Conservation (phyloP, 2,888 invertebrate genomes). For the Amphipoea oculea region DNA sequence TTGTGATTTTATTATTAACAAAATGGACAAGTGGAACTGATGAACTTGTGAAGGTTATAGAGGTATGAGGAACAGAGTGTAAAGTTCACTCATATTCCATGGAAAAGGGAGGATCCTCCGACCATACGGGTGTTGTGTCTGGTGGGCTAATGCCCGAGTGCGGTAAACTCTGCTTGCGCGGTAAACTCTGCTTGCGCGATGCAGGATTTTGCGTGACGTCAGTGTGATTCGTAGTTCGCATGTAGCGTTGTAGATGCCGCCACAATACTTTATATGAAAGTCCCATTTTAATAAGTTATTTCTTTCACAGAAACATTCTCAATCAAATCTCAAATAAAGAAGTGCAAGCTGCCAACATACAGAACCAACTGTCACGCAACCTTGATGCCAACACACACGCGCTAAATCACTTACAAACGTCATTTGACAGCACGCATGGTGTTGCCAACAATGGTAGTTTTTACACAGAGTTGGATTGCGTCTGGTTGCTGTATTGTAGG, state of each 20-base stretch:
- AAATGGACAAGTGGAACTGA: too few species aligned
- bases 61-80: too few species aligned
- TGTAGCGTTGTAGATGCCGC: too few species aligned
- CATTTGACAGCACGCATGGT: constrained; percentile 72
- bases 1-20: not conserved
- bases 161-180: too few species aligned
- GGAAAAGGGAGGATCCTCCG: too few species aligned
- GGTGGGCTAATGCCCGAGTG: too few species aligned
- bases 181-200: too few species aligned
- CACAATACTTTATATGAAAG: not conserved
- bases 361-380: constrained; percentile 81
- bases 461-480: constrained; percentile 89
- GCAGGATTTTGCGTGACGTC: too few species aligned
- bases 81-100: too few species aligned
- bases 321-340: constrained; percentile 80
- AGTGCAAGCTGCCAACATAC: constrained; percentile 69
- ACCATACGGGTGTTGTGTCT: too few species aligned
- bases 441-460: constrained; percentile 70
- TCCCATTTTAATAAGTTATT: not conserved
- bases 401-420: constrained; percentile 80
- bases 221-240: too few species aligned
- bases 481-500: constrained; percentile 91
- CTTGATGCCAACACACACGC: constrained; percentile 83
- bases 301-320: constrained; percentile 78
- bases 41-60: too few species aligned